Evolutionary conservation across 2,797 vertebrate species (phyloP).

Genomic region (Simalia tracyae): DNA sequence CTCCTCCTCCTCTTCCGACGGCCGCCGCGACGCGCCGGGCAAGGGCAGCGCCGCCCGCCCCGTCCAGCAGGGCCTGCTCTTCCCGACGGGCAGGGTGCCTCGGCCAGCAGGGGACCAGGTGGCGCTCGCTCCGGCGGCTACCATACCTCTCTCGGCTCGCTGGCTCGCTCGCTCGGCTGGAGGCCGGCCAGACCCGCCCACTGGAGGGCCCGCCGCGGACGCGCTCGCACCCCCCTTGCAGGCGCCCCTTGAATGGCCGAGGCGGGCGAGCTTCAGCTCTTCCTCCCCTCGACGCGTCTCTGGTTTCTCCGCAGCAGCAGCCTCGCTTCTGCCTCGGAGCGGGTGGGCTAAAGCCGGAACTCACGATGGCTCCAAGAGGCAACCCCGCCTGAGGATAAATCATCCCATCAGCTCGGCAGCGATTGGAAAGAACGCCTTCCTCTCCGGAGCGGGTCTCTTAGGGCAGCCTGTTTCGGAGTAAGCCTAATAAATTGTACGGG

Average conservation of each 20-base stretch:
- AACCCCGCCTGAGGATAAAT: not conserved
- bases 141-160: not conserved
- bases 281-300: not conserved
- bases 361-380: not conserved
- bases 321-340: not conserved
- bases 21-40: not conserved
- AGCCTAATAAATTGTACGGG: not conserved
- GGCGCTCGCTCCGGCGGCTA: not conserved
- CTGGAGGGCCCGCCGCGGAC: not conserved
- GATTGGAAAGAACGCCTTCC: not conserved
- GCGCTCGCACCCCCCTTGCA: not conserved
- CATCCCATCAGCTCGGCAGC: not conserved
- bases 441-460: not conserved
- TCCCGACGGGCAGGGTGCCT: not conserved
- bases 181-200: not conserved
- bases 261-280: not conserved
- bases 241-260: not conserved
- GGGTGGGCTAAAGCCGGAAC: not conserved
- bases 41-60: constrained; percentile 21
- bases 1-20: not conserved
- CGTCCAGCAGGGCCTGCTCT: not conserved
- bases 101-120: not conserved
- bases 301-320: not conserved
- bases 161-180: not conserved
- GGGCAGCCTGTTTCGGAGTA: not conserved